A percentile compares a stretch with the other conserved stretches of the same genome.
Evolutionary conservation across 2,888 invertebrate genomes (phyloP).

Genomic region (Mythimna loreyi): DNA sequence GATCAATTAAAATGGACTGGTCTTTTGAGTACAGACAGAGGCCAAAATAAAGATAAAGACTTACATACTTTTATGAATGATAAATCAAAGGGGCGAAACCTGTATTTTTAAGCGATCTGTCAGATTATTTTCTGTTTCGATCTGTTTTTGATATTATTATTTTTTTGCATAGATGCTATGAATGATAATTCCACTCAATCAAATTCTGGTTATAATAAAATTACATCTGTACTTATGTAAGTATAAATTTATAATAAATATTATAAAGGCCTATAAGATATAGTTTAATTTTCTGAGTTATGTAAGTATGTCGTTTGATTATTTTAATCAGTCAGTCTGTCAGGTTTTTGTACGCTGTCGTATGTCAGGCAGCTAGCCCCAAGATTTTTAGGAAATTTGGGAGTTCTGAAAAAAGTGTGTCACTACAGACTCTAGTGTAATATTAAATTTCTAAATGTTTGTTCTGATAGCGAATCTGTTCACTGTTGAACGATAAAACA

Average conservation of each 20-base stretch:
- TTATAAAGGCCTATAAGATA: no score
- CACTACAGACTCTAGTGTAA: not conserved
- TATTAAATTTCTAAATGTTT: not conserved
- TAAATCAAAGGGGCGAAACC: no score
- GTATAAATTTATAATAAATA: no score
- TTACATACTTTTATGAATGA: not conserved
- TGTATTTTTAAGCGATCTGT: not conserved
- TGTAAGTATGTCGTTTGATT: no score
- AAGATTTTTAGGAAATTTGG: not conserved
- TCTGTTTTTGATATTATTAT: not conserved
- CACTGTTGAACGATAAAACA: not conserved
- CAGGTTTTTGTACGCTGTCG: no score
- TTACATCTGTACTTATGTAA: no score
- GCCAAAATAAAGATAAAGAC: not conserved
- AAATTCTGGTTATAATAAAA: no score
- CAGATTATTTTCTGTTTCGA: not conserved
- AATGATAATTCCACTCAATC: no score
- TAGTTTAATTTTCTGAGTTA: not conserved
- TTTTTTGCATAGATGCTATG: no score
- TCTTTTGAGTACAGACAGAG: not conserved
- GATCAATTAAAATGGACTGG: not conserved
- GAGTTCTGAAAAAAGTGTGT: not conserved
- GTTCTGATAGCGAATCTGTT: not conserved
- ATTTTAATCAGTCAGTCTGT: no score
- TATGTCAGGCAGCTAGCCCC: no score